These are phyloP conservation scores for Prionace glauca DNA, from an alignment of 2,797 vertebrate species.

Conservation along the genomic window DNA sequence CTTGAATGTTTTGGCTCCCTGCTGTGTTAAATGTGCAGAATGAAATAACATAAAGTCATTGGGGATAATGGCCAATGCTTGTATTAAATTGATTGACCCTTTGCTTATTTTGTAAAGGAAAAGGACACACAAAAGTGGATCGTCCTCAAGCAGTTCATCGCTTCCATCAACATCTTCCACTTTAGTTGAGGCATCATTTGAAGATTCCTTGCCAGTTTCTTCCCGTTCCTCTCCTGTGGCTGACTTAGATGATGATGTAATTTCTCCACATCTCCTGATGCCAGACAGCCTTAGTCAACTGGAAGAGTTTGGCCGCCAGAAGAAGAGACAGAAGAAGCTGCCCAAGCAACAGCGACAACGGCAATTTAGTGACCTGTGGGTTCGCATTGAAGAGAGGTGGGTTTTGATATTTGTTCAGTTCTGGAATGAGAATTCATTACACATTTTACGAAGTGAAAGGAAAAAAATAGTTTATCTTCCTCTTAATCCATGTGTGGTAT, in stretches of 20 bases:
- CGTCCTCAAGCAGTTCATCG: slow-evolving; percentile 49
- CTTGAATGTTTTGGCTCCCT: background rate
- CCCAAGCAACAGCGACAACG: slow-evolving; percentile 74
- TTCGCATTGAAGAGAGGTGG: slow-evolving; percentile 90
- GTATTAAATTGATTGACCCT: background rate
- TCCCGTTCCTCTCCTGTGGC: slow-evolving; percentile 53
- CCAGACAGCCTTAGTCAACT: slow-evolving; percentile 94
- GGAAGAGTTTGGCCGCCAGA: slow-evolving; percentile 87
- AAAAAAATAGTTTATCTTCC: background rate
- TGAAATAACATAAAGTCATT: background rate
- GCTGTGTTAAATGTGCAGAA: background rate
- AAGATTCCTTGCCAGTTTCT: slow-evolving; percentile 38
- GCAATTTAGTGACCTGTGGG: slow-evolving; percentile 96
- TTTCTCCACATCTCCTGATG: slow-evolving; percentile 77
- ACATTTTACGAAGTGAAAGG: background rate
- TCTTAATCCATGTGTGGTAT: background rate
- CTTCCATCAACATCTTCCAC: slow-evolving; percentile 44
- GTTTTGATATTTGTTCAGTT: slow-evolving; percentile 43
- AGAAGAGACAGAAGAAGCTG: slow-evolving; percentile 78
- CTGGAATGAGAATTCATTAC: background rate
- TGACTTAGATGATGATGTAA: slow-evolving; percentile 56
- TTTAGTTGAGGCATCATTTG: background rate
- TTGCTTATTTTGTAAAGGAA: slow-evolving; percentile 49
- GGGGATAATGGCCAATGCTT: background rate
- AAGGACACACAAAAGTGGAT: slow-evolving; percentile 45